These are phyloP conservation scores for Siderastrea siderea DNA, from an alignment of 92 coral and sea anemone species.

Conservation along the genomic window DNA sequence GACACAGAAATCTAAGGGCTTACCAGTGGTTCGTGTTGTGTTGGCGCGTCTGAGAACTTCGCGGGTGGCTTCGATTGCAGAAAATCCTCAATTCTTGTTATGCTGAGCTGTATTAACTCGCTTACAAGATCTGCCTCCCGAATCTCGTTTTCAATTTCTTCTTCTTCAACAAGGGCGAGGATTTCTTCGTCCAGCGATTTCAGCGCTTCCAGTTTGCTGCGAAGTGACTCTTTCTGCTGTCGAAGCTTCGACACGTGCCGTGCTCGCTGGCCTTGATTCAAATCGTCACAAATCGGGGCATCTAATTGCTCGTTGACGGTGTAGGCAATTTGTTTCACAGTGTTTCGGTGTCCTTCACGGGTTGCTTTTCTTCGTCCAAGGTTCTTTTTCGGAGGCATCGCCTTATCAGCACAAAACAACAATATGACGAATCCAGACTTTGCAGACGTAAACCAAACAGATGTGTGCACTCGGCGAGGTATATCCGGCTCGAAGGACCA, in stretches of 20 bases:
- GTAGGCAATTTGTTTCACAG: neutral
- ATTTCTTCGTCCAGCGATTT: conserved; percentile 1
- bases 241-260: neutral
- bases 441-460: no score
- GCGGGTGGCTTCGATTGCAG: conserved; percentile 11
- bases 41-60: neutral
- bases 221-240: neutral
- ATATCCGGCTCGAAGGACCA: no score
- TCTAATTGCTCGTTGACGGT: neutral
- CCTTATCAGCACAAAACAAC: no score
- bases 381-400: neutral
- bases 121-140: conserved; percentile 30
- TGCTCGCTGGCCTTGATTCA: neutral
- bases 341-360: neutral
- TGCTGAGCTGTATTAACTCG: conserved; percentile 1
- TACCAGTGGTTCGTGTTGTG: neutral
- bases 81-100: conserved; percentile 15
- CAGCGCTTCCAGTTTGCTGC: conserved; percentile 9
- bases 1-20: neutral
- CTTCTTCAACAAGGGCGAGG: conserved; percentile 16
- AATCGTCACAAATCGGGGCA: neutral
- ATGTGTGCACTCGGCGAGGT: no score
- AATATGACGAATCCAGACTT: no score
- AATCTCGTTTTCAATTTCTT: conserved; percentile 21
- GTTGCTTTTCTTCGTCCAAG: neutral